phyloP scores from a whole-genome alignment of 2,888 invertebrate species.

The Nezara viridula region DNA sequence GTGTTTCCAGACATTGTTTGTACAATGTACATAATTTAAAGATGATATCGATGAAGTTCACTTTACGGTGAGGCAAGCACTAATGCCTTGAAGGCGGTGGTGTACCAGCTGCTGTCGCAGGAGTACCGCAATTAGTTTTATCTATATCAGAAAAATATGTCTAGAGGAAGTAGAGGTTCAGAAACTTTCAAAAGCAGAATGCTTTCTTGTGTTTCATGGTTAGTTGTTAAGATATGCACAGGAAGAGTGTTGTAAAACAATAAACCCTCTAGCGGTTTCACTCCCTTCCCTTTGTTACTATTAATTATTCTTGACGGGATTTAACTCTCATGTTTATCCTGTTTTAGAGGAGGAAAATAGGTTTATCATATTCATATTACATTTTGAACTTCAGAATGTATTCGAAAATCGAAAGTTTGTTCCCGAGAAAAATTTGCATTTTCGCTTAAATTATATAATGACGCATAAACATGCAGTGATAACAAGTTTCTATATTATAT shows the following conservation, averaged over 20 bases:
- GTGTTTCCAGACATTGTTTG: background rate
- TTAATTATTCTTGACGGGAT: background rate
- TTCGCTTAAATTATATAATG: no score
- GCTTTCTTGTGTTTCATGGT: conserved; percentile 41
- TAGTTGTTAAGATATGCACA: conserved; percentile 18
- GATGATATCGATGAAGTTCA: background rate
- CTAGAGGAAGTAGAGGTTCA: conserved; percentile 42
- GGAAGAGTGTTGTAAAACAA: conserved; percentile 44
- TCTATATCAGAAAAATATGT: conserved; percentile 50
- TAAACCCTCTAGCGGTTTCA: conserved; percentile 12
- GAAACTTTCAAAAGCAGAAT: conserved; percentile 35
- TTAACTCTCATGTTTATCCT: background rate
- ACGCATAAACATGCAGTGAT: no score
- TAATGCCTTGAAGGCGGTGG: background rate
- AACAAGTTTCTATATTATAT: no score
- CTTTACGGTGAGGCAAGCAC: conserved; percentile 27
- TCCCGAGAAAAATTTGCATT: no score
- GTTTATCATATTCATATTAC: background rate
- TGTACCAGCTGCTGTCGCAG: conserved; percentile 16
- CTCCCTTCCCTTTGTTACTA: conserved; percentile 15
- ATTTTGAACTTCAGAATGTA: background rate
- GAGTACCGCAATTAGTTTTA: conserved; percentile 34
- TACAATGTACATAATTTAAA: background rate
- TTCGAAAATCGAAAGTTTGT: no score
- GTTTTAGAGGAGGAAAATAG: background rate